A percentile compares a stretch with the other conserved stretches of the same genome.
These are phyloP conservation scores for Hypercompe scribonia DNA, from an alignment of 2,888 invertebrate species.

Conservation along the genomic window DNA sequence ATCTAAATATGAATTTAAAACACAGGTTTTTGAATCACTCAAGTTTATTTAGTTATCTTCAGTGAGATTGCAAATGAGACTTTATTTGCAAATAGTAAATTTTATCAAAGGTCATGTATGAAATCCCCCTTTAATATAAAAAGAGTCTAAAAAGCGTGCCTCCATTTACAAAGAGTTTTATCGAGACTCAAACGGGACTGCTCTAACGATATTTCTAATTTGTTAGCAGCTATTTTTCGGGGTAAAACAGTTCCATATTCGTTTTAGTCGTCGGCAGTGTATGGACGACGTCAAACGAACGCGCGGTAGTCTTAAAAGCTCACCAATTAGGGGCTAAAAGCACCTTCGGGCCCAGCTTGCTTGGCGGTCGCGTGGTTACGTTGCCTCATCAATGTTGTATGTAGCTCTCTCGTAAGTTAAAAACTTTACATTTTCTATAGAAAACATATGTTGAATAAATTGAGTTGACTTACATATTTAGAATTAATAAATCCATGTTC, in stretches of 20 bases:
- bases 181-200: conserved; percentile 51
- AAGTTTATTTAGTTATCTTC: too few species aligned
- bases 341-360: conserved; percentile 80
- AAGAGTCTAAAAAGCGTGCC: not conserved
- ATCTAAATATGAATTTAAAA: too few species aligned
- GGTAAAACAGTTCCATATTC: conserved; percentile 55
- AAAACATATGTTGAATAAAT: conserved; percentile 46
- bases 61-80: too few species aligned
- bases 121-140: not conserved
- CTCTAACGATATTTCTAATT: conserved; percentile 46
- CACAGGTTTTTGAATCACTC: too few species aligned
- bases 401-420: conserved; percentile 75
- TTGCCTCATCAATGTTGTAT: conserved; percentile 85
- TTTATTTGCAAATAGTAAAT: not conserved
- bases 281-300: conserved; percentile 78
- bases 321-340: conserved; percentile 87
- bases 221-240: conserved; percentile 55
- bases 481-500: conserved; percentile 6
- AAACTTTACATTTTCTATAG: conserved; percentile 63
- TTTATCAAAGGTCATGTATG: not conserved
- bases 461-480: conserved; percentile 33
- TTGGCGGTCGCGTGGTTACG: conserved; percentile 76
- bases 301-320: conserved; percentile 86
- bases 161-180: conserved; percentile 43
- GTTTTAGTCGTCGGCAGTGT: conserved; percentile 65